Percentiles rank a stretch among this genome's conserved stretches.
Evolutionary conservation across 2,888 invertebrate species (phyloP).

Genomic region (Polietes domitor): DNA sequence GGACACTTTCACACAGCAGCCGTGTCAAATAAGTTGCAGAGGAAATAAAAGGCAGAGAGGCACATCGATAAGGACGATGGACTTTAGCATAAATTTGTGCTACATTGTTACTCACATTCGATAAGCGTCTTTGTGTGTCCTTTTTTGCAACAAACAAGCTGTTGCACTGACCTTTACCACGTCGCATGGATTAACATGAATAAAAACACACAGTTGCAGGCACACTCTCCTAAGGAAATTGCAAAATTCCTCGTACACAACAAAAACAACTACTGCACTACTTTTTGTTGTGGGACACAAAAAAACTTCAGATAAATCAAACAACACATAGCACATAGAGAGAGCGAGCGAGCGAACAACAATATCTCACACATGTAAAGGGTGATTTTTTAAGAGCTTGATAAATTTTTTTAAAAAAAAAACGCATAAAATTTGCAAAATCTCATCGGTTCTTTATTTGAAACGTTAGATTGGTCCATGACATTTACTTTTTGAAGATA

Average conservation of each 20-base stretch:
- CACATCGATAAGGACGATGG: neutral
- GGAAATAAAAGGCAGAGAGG: neutral
- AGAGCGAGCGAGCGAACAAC: neutral
- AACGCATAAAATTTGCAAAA: too few species aligned
- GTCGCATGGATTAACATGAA: neutral
- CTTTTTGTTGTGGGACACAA: neutral
- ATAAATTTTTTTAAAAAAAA: too few species aligned
- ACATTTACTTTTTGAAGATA: too few species aligned
- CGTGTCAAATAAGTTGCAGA: too few species aligned
- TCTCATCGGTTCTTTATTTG: too few species aligned
- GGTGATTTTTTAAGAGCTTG: too few species aligned
- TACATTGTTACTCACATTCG: conserved; percentile 19
- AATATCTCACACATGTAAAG: neutral
- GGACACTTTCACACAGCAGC: neutral
- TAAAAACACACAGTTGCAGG: neutral
- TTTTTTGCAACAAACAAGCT: conserved; percentile 52
- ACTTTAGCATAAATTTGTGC: conserved; percentile 17
- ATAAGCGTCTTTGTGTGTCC: neutral
- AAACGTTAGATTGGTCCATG: too few species aligned
- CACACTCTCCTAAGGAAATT: neutral
- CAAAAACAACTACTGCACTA: neutral
- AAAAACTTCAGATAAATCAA: conserved; percentile 8
- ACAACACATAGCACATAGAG: neutral
- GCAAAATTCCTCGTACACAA: neutral
- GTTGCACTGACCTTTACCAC: conserved; percentile 62